Evolutionary conservation across 2,113 vertebrate species (phyloP).

Genomic region (Aepyceros melampus): DNA sequence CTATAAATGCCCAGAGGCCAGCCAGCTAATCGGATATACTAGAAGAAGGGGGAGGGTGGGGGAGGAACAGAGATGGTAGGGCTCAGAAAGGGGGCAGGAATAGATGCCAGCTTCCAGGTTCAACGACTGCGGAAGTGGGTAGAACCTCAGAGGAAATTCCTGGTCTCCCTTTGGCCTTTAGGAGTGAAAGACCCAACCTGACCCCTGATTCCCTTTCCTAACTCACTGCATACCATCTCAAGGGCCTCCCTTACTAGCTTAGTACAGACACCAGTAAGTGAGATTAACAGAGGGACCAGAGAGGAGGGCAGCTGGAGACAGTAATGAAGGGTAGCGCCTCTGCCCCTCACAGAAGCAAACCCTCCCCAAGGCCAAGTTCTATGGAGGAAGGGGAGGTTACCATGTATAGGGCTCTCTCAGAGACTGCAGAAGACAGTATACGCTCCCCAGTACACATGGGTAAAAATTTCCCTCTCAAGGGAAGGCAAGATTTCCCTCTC

Average conservation of each 20-base stretch:
- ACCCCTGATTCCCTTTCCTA: neutral
- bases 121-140: neutral
- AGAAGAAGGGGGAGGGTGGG: neutral
- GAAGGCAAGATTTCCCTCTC: constrained; percentile 1
- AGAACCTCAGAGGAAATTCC: neutral
- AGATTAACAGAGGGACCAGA: constrained; percentile 24
- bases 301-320: neutral
- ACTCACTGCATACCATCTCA: neutral
- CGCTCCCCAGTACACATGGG: neutral
- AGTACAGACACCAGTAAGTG: constrained; percentile 19
- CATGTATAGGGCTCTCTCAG: neutral
- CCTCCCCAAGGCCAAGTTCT: neutral
- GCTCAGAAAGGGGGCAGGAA: neutral
- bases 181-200: neutral
- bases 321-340: neutral
- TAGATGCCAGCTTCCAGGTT: neutral
- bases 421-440: neutral
- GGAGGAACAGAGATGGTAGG: neutral
- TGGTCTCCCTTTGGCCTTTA: neutral
- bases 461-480: too few relatives aligned
- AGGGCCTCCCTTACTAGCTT: neutral
- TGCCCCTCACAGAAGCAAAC: neutral
- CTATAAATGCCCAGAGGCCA: neutral
- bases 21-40: constrained; percentile 39
- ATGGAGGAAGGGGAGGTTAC: neutral